A percentile compares a stretch with the other conserved stretches of the same genome.
Evolutionary conservation across 1,140 invertebrate genomes (phyloP).

Genomic region (Aphelenchoides fujianensis): DNA sequence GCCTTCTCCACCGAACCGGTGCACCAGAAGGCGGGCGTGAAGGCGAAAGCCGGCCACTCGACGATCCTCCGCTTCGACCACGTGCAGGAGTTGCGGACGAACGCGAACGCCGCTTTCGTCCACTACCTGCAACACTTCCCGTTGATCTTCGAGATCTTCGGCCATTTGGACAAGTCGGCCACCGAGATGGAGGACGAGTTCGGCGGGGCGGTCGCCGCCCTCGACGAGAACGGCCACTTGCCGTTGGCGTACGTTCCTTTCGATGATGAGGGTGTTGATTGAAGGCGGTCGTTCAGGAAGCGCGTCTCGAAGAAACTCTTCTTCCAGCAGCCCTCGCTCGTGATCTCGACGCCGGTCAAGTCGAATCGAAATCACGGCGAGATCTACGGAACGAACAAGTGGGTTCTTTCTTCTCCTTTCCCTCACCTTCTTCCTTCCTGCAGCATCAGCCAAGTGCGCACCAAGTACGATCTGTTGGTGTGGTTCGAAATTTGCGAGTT

Average conservation of each 20-base stretch:
- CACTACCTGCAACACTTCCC: slow-evolving; percentile 95
- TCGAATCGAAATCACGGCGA: slow-evolving; percentile 27
- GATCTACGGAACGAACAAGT: slow-evolving; percentile 4
- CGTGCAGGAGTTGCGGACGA: slow-evolving; percentile 91
- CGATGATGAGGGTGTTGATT: not conserved
- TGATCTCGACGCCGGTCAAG: slow-evolving; percentile 61
- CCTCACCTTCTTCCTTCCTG: too few species aligned
- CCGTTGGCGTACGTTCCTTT: slow-evolving; percentile 12
- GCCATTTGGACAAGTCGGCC: slow-evolving; percentile 70
- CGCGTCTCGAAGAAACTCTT: slow-evolving; percentile 57
- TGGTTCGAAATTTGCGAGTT: slow-evolving; percentile 99
- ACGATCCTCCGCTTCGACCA: slow-evolving; percentile 92
- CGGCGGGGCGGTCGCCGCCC: not conserved
- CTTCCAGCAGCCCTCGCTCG: slow-evolving; percentile 60
- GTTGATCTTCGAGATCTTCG: slow-evolving; percentile 97
- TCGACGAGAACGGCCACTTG: not conserved
- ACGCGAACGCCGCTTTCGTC: slow-evolving; percentile 89
- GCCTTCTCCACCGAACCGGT: slow-evolving; percentile 98
- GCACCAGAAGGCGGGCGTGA: slow-evolving; percentile 71
- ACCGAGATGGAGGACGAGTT: slow-evolving; percentile 24
- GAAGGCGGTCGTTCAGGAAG: slow-evolving; percentile 32
- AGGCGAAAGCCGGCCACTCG: slow-evolving; percentile 23
- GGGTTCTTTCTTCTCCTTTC: too few species aligned
- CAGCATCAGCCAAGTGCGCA: slow-evolving; percentile 76
- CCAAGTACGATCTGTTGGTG: slow-evolving; percentile 93